Base-by-base conservation (phyloP, 1,140 invertebrate genomes). In the Nilaparvata lugens region DNA sequence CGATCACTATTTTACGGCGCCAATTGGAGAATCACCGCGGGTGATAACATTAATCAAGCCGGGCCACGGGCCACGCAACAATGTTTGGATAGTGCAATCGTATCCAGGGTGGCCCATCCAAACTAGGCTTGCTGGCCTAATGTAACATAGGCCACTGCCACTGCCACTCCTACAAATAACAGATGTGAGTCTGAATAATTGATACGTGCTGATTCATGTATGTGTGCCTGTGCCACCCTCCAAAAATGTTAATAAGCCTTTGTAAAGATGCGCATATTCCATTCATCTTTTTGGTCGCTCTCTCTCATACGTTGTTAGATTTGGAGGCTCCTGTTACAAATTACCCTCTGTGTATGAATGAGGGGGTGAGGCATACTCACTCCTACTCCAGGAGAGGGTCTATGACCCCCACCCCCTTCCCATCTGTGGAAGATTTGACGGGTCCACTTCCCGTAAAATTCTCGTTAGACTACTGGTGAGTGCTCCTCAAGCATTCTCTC, bases 171-270 rank as follows among this genome's bases (percentile, higher is more conserved):
- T 31, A 19, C n/a, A 25, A 55, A 55, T 55, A 55, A 55, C 53
- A 55, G 53, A 55, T 55, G 53, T 55, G 53, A 11, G 53, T 31
- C 25, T 55, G 53, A 55, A 55, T 55, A 55, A 55, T 55, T 55
- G 53, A 55, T 55, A 35, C 25, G 14, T 19, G 16, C 23, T 55
- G 53, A 55, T 35, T 55, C 53, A 55, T 55, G 19, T 24, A 31
- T 16, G 14, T 14, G 16, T 11, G 42, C 3, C 52, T n/a, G 13
- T 13, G 14, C 3, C 23, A 25, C 53, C 25, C 53, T 31, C 53
- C 28, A 55, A 55, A 55, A 55, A 55, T 55, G 53, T 55, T 55
- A 55, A 55, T 55, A 55, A 55, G 53, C 53, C 53, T 35, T 55
- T 55, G 45, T 48, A 5, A 23, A 48, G 16, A 55, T 31, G 18